phyloP scores from a whole-genome alignment of 1,140 invertebrate genomes.

The Drosophila sulfurigaster region DNA sequence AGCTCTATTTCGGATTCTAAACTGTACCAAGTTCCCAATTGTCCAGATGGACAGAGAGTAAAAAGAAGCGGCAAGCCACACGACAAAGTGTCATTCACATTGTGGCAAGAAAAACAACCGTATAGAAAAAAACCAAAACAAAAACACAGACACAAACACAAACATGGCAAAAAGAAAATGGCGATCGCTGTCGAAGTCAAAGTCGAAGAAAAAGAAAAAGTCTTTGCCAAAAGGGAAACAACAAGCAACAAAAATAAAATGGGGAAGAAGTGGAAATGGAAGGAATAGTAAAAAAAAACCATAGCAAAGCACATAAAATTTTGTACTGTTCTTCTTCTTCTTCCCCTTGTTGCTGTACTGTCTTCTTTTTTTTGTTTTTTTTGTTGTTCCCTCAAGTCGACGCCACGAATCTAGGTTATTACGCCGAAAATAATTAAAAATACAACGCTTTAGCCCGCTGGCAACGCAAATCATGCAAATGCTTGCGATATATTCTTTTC shows the following conservation, averaged over 20 bases:
- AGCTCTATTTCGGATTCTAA: constrained; percentile 5
- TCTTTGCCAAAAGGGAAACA: constrained; percentile 43
- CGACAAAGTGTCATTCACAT: constrained; percentile 55
- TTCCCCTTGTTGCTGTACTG: neutral
- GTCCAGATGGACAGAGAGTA: neutral
- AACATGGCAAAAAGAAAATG: constrained; percentile 46
- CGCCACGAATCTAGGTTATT: constrained; percentile 80
- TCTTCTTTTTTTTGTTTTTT: neutral
- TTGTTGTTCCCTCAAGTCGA: constrained; percentile 52
- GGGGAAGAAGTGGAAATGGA: constrained; percentile 15
- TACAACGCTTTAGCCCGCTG: constrained; percentile 46
- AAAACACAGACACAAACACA: neutral
- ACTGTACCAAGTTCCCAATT: constrained; percentile 24
- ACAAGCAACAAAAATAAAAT: constrained; percentile 31
- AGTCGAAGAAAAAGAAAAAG: constrained; percentile 36
- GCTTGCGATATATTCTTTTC: neutral
- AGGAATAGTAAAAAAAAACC: constrained; percentile 41
- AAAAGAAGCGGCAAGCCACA: constrained; percentile 3
- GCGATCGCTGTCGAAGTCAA: constrained; percentile 31
- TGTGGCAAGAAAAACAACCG: constrained; percentile 36
- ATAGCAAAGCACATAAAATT: constrained; percentile 32
- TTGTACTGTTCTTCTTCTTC: neutral
- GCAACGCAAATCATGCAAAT: constrained; percentile 63
- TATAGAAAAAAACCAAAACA: constrained; percentile 10
- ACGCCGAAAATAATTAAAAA: constrained; percentile 81